Evolutionary conservation across 2,113 vertebrate genomes (phyloP).

Genomic region (Pygoscelis adeliae): DNA sequence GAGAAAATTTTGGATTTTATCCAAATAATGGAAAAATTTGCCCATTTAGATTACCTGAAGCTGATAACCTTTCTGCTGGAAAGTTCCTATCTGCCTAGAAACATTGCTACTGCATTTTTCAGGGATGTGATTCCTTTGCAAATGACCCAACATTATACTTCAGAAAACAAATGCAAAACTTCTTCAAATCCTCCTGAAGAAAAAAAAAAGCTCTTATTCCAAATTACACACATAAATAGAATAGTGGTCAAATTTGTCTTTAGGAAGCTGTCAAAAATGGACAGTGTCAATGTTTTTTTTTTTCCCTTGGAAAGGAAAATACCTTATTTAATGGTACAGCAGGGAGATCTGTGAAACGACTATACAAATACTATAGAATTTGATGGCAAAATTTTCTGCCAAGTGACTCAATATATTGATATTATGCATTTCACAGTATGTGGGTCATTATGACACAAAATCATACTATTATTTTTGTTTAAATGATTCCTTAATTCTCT

Average conservation of each 20-base stretch:
- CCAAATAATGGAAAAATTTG: slow-evolving; percentile 20
- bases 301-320: slow-evolving; percentile 18
- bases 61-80: slow-evolving; percentile 37
- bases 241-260: not conserved
- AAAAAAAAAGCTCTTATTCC: slow-evolving; percentile 23
- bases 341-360: slow-evolving; percentile 11
- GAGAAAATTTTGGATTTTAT: slow-evolving; percentile 34
- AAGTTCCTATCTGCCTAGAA: slow-evolving; percentile 45
- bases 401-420: not conserved
- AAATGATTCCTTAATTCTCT: not conserved
- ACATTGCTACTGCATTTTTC: slow-evolving; percentile 4
- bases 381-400: not conserved
- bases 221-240: not conserved
- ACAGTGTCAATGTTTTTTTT: slow-evolving; percentile 24
- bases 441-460: not conserved
- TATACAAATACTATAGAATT: not conserved
- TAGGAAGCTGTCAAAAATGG: not conserved
- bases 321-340: slow-evolving; percentile 37
- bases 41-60: slow-evolving; percentile 50
- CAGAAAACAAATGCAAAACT: slow-evolving; percentile 2
- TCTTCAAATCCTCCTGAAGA: not conserved
- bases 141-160: slow-evolving; percentile 8
- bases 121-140: slow-evolving; percentile 15
- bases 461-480: not conserved
- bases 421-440: not conserved